A percentile compares a stretch with the other conserved stretches of the same genome.
Evolutionary conservation across 1,140 invertebrate genomes (phyloP).

Genomic region (Cardiocondyla obscurior): DNA sequence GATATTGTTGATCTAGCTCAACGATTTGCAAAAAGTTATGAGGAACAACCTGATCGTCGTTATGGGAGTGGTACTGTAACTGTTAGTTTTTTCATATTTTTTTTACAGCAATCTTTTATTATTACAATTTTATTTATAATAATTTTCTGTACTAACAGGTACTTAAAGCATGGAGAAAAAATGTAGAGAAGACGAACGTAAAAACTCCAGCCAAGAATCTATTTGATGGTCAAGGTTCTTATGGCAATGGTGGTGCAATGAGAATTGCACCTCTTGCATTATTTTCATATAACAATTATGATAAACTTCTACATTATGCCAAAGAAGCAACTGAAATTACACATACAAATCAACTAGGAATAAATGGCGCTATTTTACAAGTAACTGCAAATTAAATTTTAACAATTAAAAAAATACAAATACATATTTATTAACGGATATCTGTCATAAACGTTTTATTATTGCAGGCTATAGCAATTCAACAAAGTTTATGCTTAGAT

Average conservation of each 20-base stretch:
- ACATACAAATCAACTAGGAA: slow-evolving; percentile 87
- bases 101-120: slow-evolving; percentile 5
- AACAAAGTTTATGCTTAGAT: slow-evolving; percentile 83
- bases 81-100: slow-evolving; percentile 68
- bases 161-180: slow-evolving; percentile 85
- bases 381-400: slow-evolving; percentile 67
- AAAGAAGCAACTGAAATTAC: slow-evolving; percentile 86
- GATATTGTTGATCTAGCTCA: slow-evolving; percentile 86
- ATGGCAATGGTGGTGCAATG: slow-evolving; percentile 92
- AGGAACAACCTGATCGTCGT: slow-evolving; percentile 86
- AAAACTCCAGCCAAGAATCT: slow-evolving; percentile 88
- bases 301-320: slow-evolving; percentile 84
- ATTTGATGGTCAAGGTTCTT: slow-evolving; percentile 89
- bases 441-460: slow-evolving; percentile 27
- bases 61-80: slow-evolving; percentile 87
- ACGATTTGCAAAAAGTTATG: slow-evolving; percentile 88
- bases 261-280: slow-evolving; percentile 89
- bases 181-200: slow-evolving; percentile 86
- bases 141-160: slow-evolving; percentile 78
- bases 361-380: slow-evolving; percentile 89
- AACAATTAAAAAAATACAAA: neutral
- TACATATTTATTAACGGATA: slow-evolving; percentile 39
- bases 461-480: slow-evolving; percentile 85
- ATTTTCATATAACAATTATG: slow-evolving; percentile 85
- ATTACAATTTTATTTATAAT: neutral